A percentile compares a stretch with the other conserved stretches of the same genome.
These are phyloP conservation scores for Bos taurus DNA, from an alignment of 2,113 vertebrate genomes.

Conservation along the genomic window ARS-UCD2.0 NC_037343.1:79939501-79940000, in stretches of 20 bases:
- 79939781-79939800: background rate
- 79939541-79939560: constrained; percentile 87
- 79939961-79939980: background rate
- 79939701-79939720: background rate
- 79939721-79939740: background rate
- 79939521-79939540: constrained; percentile 83
- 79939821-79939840: background rate
- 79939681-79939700: background rate
- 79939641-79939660: constrained; percentile 82
- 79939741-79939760: too few relatives aligned
- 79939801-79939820: background rate
- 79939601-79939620: constrained; percentile 83
- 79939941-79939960: background rate
- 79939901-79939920: background rate
- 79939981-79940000: background rate
- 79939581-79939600: constrained; percentile 83
- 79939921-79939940: background rate
- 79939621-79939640: constrained; percentile 69
- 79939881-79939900: background rate
- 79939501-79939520: constrained; percentile 74
- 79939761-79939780: background rate
- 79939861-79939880: background rate
- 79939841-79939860: background rate
- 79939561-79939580: constrained; percentile 82
- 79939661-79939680: constrained; percentile 80